Conservation (phyloP, 2,888 invertebrate species). For the Taphrorychus bicolor region DNA sequence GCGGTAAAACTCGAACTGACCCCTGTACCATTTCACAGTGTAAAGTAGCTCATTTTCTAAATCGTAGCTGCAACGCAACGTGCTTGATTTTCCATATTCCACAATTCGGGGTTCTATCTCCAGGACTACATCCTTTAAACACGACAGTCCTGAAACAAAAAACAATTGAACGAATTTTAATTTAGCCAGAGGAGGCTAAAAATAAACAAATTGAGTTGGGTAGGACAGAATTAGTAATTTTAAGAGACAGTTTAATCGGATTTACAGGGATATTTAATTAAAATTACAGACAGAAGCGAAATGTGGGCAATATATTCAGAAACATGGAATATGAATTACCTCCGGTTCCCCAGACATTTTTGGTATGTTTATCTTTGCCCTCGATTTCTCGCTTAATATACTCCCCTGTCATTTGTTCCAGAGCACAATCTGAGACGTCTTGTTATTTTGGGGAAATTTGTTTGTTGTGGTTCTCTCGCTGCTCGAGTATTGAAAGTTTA, state of each 20-base stretch:
- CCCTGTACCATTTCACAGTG: slow-evolving; percentile 87
- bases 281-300: not conserved
- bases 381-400: slow-evolving; percentile 34
- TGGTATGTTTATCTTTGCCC: slow-evolving; percentile 35
- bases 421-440: slow-evolving; percentile 6
- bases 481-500: not conserved
- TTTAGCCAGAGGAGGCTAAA: too few relatives aligned
- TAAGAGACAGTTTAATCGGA: not conserved
- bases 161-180: too few relatives aligned
- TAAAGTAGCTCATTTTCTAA: slow-evolving; percentile 79
- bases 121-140: slow-evolving; percentile 74
- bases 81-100: slow-evolving; percentile 73
- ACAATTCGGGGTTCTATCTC: slow-evolving; percentile 75
- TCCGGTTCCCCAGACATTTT: slow-evolving; percentile 35
- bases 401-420: slow-evolving; percentile 23
- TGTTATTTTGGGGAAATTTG: not conserved
- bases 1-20: slow-evolving; percentile 82
- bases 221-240: not conserved
- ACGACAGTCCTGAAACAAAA: slow-evolving; percentile 65
- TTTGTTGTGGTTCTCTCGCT: slow-evolving; percentile 1
- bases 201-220: not conserved
- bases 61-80: slow-evolving; percentile 77
- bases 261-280: not conserved
- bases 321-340: slow-evolving; percentile 32
- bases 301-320: slow-evolving; percentile 24